Base-by-base conservation (phyloP, 2,113 vertebrate genomes). In the Chionodraco myersi region DNA sequence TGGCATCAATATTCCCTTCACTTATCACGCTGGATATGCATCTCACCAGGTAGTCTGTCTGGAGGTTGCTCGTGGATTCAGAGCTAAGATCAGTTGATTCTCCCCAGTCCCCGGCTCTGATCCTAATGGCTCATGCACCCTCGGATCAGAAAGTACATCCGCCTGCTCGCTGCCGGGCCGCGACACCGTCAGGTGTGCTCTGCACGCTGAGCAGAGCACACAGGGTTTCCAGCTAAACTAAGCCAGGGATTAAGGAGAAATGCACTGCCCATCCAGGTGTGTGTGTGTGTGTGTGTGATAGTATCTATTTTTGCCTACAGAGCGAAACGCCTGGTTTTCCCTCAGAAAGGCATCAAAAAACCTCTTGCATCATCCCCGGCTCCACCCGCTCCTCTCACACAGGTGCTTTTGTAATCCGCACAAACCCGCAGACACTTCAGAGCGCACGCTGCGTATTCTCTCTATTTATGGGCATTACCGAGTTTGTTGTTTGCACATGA, bases 211-310 rank as follows among this genome's bases (percentile, higher is more conserved):
- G 84, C 73, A 56, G 79, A 85, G 88, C 81, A 77, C 83, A 89
- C 88, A 63, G 84, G 49, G 60, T 88, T 89, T 84, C 77, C 41
- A 90, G 85, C 82, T 68, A 80, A 87, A 45, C 82, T 88, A 85
- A 88, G 77, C 70, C 64, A 70, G 41, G 86, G 88, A 92, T 88
- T 90, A 87, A 79, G 85, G 68, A 80, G 70, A 90, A 76, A 86
- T 86, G 88, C 81, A 79, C 85, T 85, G 89, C 80, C 88, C 90
- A 88, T 90, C 88, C 82, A 83, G 85, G 84, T 88, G 87, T 88
- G 86, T 82, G 80, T 88, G 86, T 83, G 80, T 88, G 21, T 21
- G 21, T 21, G 21, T 21, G 21, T 21, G 21, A 88, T 84, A 36
- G 72, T 78, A 65, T 79, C 83, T 90, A 88, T 90, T 87, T 89